Base-by-base conservation (phyloP, 2,113 vertebrate genomes). In the Phrynosoma platyrhinos region DNA sequence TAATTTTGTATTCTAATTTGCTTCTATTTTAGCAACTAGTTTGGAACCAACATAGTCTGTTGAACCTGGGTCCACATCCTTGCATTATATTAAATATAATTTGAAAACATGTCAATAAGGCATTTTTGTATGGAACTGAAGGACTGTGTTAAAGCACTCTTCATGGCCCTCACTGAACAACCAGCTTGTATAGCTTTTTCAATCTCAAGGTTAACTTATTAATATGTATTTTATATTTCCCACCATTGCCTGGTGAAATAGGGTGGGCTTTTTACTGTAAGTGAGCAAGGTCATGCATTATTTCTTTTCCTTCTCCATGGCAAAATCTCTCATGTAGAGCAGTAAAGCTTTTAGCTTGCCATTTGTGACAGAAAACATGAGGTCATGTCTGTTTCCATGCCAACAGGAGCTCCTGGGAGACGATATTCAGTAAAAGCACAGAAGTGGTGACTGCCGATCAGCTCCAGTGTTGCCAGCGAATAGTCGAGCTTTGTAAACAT, bases 401-500 rank as follows among this genome's bases (percentile, higher is more conserved):
- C 94, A 94, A 95, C 94, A 98, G 98, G 87, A 98, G 96, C 52
- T 98, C 98, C 0, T 99, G 99, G 99, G 98, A 99, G 97, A 97
- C 95, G 83, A 97, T 98, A 92, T 98, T 99, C 96, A 98, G 92
- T 93, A 98, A 98, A 96, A 98, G 96, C 97, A 97, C 98, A 0
- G 98, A 99, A 92, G 92, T 97, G 89, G 96, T 98, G 93, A 98
- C 98, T 36, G 96, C 98, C 2, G 97, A 97, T 95, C 97, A 97
- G 32, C 97, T 98, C 92, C 98, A 98, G 87, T 99, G 98, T 93
- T 99, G 98, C 96, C 98, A 98, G 87, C 97, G 98, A 88, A 94
- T 99, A 94, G 98, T 99, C 14, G 98, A 99, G 95, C 98, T 99
- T 90, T 99, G 98, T 91, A 97, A 98, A 90, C 98, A 98, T 95